A percentile compares a stretch with the other conserved stretches of the same genome.
Evolutionary conservation across 2,113 vertebrate species (phyloP).

Genomic region (Bothrops jararaca): DNA sequence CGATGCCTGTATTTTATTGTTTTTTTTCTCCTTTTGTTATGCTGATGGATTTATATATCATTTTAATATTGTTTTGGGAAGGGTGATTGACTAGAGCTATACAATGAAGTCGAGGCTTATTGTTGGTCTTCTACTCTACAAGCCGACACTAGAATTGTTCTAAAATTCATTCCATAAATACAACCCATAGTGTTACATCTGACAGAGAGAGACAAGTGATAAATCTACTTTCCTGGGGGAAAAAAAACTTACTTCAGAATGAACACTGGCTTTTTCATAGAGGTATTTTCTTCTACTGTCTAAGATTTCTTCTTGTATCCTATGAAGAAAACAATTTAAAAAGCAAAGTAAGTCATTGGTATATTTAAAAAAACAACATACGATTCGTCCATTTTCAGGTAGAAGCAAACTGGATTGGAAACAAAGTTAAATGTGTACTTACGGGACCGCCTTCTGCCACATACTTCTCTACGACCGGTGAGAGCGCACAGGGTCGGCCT

Average conservation of each 20-base stretch:
- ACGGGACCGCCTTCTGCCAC: no score
- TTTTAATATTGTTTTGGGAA: background rate
- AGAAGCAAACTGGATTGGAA: background rate
- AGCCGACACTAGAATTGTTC: background rate
- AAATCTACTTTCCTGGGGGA: background rate
- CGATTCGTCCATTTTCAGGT: background rate
- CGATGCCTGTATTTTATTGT: background rate
- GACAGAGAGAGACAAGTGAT: background rate
- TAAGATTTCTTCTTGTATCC: slow-evolving; percentile 60
- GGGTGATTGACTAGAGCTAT: background rate
- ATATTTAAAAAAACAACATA: background rate
- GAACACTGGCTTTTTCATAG: slow-evolving; percentile 58
- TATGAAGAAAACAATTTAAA: slow-evolving; percentile 49
- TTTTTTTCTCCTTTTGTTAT: background rate
- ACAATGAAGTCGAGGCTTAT: background rate
- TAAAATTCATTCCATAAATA: background rate
- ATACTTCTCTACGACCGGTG: no score
- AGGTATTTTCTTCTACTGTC: slow-evolving; percentile 65
- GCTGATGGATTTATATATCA: background rate
- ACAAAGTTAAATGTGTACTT: no score
- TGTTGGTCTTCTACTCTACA: background rate
- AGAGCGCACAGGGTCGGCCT: no score
- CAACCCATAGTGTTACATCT: background rate
- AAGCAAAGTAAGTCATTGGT: background rate
- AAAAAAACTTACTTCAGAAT: slow-evolving; percentile 59